phyloP scores from a whole-genome alignment of 2,888 invertebrate species.

The Cryptus armator region DNA sequence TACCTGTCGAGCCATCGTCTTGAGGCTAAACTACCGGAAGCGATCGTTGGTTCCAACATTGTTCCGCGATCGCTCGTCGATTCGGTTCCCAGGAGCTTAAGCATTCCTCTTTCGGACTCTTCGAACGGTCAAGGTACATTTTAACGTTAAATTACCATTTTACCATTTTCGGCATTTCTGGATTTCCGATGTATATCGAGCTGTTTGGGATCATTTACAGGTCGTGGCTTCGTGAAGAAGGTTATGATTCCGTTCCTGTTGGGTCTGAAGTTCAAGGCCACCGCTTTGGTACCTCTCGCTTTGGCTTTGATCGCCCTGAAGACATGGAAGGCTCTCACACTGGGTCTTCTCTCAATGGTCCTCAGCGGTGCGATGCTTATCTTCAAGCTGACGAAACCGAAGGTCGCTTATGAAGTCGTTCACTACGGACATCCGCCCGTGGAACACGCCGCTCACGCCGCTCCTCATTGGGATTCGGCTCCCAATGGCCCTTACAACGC shows the following conservation, averaged over 20 bases:
- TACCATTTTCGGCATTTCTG: neutral
- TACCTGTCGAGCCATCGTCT: constrained; percentile 92
- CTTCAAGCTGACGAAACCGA: constrained; percentile 95
- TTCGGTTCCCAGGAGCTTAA: constrained; percentile 89
- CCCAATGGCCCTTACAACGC: constrained; percentile 83
- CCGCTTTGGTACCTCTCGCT: constrained; percentile 93
- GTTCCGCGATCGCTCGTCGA: constrained; percentile 89
- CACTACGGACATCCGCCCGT: constrained; percentile 92
- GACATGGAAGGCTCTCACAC: constrained; percentile 95
- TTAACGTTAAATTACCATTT: constrained; percentile 2
- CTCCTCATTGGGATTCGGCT: constrained; percentile 84
- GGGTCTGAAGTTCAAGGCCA: constrained; percentile 94
- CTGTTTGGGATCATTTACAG: constrained; percentile 83
- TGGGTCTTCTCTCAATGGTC: constrained; percentile 93
- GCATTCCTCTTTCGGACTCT: constrained; percentile 89
- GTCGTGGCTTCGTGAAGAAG: constrained; percentile 93
- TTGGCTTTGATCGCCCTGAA: constrained; percentile 94
- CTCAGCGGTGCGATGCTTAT: constrained; percentile 94
- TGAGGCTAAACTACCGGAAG: constrained; percentile 91
- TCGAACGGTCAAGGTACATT: constrained; percentile 82
- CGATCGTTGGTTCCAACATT: constrained; percentile 83
- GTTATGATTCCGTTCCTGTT: constrained; percentile 94
- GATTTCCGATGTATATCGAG: neutral
- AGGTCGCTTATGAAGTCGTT: constrained; percentile 95
- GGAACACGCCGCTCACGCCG: constrained; percentile 85